These are phyloP conservation scores for Probaryconus sp. DNA, from an alignment of 1,140 invertebrate species.

Conservation along the genomic window DNA sequence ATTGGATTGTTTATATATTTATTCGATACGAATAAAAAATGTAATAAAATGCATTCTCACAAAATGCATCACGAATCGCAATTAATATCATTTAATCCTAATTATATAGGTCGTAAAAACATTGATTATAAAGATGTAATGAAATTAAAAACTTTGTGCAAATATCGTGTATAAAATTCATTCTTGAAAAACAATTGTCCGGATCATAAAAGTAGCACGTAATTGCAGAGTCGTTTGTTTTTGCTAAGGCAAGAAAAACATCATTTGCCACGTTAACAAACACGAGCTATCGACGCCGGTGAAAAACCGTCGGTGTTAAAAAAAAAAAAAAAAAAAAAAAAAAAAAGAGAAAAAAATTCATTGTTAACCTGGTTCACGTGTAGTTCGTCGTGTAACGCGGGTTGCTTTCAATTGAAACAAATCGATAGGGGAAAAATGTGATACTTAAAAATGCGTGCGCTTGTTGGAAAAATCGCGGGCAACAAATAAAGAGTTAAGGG, in stretches of 20 bases:
- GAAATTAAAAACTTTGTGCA: too few species aligned
- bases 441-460: constrained; percentile 43
- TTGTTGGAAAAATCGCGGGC: constrained; percentile 21
- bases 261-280: constrained; percentile 26
- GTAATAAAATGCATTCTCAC: too few species aligned
- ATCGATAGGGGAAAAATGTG: constrained; percentile 46
- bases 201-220: constrained; percentile 16
- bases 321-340: constrained; percentile 13
- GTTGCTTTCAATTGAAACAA: constrained; percentile 29
- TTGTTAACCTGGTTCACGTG: constrained; percentile 36
- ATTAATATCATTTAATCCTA: too few species aligned
- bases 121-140: too few species aligned
- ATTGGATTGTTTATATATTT: background rate
- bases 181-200: too few species aligned
- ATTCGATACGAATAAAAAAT: too few species aligned
- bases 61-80: too few species aligned
- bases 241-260: constrained; percentile 8
- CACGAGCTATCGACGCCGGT: background rate
- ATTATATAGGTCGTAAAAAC: too few species aligned
- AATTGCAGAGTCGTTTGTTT: constrained; percentile 24
- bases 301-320: too few species aligned
- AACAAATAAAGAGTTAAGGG: constrained; percentile 16
- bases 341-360: background rate
- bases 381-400: background rate
- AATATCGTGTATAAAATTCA: too few species aligned